These are phyloP conservation scores for Xestobium rufovillosum DNA, from an alignment of 2,888 invertebrate species.

Conservation along the genomic window DNA sequence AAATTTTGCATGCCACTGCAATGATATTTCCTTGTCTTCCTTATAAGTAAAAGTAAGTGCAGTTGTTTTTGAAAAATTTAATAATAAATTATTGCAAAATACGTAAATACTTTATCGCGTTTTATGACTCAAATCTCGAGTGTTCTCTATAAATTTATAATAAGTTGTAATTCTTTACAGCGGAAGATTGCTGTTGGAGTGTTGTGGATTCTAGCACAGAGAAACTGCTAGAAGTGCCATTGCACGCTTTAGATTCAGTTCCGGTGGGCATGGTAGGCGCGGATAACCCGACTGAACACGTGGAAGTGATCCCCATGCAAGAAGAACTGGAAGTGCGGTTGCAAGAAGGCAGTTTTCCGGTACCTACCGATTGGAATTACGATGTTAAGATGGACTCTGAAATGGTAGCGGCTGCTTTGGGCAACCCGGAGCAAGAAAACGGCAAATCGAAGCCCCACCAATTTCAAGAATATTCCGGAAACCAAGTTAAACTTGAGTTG, in stretches of 20 bases:
- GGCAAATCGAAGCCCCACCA: constrained; percentile 15
- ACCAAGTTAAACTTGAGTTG: constrained; percentile 48
- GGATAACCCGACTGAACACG: constrained; percentile 34
- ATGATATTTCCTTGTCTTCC: too few species aligned
- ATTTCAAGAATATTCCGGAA: constrained; percentile 22
- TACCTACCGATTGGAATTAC: constrained; percentile 43
- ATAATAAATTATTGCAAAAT: too few species aligned
- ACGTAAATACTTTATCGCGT: too few species aligned
- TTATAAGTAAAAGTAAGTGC: too few species aligned
- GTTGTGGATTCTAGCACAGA: constrained; percentile 46
- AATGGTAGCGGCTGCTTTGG: constrained; percentile 48
- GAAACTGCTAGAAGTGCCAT: constrained; percentile 41
- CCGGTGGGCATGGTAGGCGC: constrained; percentile 34
- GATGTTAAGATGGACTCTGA: constrained; percentile 43
- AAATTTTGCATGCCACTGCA: too few species aligned
- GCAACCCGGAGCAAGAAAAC: constrained; percentile 35
- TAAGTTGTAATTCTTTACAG: too few species aligned
- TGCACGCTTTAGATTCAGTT: constrained; percentile 39
- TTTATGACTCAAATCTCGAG: too few species aligned
- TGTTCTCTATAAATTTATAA: too few species aligned
- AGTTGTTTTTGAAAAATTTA: too few species aligned
- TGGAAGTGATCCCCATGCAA: constrained; percentile 48
- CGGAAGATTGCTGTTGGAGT: constrained; percentile 46
- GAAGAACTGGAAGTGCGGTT: constrained; percentile 53
- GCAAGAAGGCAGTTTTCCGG: constrained; percentile 46